Evolutionary conservation across 2,797 vertebrate genomes (phyloP).

Genomic region (Microctenopoma stevenorrisi): DNA sequence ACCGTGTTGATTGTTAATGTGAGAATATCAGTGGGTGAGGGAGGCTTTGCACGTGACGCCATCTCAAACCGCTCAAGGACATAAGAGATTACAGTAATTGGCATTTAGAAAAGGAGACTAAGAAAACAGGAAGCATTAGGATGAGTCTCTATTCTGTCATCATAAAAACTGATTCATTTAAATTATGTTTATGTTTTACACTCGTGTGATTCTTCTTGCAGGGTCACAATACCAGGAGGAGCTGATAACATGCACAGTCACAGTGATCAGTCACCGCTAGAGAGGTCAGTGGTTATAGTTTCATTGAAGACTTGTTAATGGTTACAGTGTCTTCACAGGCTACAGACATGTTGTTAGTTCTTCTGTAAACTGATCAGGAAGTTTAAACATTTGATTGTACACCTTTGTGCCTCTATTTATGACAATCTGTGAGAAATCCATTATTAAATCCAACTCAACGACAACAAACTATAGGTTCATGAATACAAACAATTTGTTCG

Average conservation of each 20-base stretch:
- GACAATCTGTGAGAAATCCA: too few relatives aligned
- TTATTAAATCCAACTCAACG: too few relatives aligned
- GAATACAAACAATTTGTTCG: background rate
- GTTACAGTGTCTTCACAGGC: background rate
- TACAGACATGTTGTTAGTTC: background rate
- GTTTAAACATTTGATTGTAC: too few relatives aligned
- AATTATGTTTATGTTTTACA: background rate
- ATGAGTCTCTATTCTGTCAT: background rate
- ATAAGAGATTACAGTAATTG: background rate
- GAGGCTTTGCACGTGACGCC: slow-evolving; percentile 1
- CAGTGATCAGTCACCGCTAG: background rate
- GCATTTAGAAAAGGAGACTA: background rate
- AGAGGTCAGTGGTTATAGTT: background rate
- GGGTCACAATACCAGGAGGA: background rate
- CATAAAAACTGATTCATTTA: background rate
- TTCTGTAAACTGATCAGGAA: too few relatives aligned
- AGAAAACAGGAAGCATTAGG: background rate
- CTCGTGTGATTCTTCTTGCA: background rate
- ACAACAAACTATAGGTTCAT: background rate
- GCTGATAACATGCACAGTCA: background rate
- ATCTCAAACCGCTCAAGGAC: background rate
- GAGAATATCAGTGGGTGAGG: slow-evolving; percentile 1
- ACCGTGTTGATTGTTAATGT: background rate
- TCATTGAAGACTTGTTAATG: background rate
- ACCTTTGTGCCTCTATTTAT: too few relatives aligned